These are phyloP conservation scores for Uloborus diversus DNA, from an alignment of 1,140 invertebrate genomes.

Conservation along the genomic window DNA sequence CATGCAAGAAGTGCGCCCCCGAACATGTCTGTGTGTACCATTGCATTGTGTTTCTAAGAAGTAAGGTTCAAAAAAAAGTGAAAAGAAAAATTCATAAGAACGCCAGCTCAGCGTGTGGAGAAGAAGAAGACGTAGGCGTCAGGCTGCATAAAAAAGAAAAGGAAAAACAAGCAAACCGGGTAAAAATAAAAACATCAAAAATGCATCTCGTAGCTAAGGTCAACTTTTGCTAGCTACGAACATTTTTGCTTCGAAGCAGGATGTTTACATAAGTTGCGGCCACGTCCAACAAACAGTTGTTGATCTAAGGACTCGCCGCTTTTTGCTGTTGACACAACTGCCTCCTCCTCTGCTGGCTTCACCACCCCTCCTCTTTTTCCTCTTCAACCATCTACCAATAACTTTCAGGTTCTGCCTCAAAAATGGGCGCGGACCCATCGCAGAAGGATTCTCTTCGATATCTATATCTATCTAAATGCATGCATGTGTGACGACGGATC, in stretches of 20 bases:
- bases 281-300: constrained; percentile 57
- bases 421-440: constrained; percentile 6
- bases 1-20: too few species aligned
- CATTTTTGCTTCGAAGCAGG: constrained; percentile 44
- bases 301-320: constrained; percentile 51
- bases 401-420: constrained; percentile 5
- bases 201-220: constrained; percentile 35
- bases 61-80: too few species aligned
- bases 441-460: not conserved
- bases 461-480: constrained; percentile 1
- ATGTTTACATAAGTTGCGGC: constrained; percentile 57
- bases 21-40: too few species aligned
- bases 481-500: constrained; percentile 36
- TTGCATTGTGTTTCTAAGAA: too few species aligned
- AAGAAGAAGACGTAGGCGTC: constrained; percentile 33
- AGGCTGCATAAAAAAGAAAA: not conserved
- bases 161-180: constrained; percentile 22
- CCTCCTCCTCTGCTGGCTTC: constrained; percentile 19
- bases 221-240: constrained; percentile 32
- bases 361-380: not conserved
- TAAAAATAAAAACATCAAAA: constrained; percentile 27
- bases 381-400: constrained; percentile 22
- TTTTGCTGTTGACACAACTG: constrained; percentile 51
- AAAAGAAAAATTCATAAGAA: too few species aligned
- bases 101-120: too few species aligned